A percentile compares a stretch with the other conserved stretches of the same genome.
phyloP scores from a whole-genome alignment of 2,113 vertebrate species.

The Phylloscopus whistleri region DNA sequence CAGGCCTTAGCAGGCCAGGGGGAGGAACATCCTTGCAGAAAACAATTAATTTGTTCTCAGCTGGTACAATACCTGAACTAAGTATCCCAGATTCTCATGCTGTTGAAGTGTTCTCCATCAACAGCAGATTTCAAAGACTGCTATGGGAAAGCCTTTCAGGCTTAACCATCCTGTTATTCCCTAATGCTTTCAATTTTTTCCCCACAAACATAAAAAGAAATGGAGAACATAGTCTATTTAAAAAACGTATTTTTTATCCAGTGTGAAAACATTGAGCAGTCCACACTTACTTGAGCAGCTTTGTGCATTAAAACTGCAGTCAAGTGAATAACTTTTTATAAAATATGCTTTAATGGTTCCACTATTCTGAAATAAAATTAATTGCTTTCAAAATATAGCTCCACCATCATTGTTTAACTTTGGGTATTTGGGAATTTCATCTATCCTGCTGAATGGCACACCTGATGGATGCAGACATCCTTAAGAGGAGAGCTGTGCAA shows the following conservation, averaged over 20 bases:
- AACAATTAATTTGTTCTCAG: background rate
- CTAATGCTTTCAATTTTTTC: background rate
- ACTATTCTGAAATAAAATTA: background rate
- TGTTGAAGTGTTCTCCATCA: background rate
- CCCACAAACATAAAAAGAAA: background rate
- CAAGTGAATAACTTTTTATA: background rate
- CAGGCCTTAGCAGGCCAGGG: background rate
- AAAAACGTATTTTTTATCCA: background rate
- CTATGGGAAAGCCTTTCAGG: background rate
- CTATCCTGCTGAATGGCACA: background rate
- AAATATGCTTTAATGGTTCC: background rate
- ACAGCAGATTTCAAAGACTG: background rate
- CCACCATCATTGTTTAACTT: background rate
- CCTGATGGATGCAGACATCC: background rate
- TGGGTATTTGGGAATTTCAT: background rate
- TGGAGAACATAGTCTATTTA: background rate
- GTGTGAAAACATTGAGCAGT: background rate
- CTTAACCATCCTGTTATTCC: background rate
- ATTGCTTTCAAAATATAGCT: background rate
- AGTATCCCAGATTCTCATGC: background rate
- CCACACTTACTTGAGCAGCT: background rate
- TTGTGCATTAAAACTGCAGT: background rate
- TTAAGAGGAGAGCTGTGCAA: background rate
- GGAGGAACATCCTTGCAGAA: background rate
- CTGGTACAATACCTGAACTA: background rate